Conservation (phyloP, 2,888 invertebrate genomes). For the Drosophila yooni region DNA sequence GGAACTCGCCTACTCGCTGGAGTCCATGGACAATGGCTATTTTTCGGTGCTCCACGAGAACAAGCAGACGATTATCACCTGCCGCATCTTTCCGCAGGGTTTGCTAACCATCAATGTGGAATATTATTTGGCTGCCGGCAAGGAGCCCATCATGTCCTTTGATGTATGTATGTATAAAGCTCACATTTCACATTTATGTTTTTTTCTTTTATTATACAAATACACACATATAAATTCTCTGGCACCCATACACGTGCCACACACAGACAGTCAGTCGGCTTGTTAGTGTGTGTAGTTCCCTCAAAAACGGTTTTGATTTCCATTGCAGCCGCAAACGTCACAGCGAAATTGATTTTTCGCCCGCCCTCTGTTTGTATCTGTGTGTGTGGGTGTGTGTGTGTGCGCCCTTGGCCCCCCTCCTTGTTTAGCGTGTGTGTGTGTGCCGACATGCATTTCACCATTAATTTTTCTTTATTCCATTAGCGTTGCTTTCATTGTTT, state of each 20-base stretch:
- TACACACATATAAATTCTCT: conserved; percentile 19
- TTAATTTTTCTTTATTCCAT: conserved; percentile 17
- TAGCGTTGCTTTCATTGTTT: conserved; percentile 31
- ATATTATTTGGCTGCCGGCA: conserved; percentile 91
- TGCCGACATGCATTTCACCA: conserved; percentile 51
- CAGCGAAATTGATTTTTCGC: conserved; percentile 69
- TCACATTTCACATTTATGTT: conserved; percentile 10
- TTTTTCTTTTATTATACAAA: not conserved
- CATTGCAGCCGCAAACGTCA: conserved; percentile 26
- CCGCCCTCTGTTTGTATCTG: conserved; percentile 2
- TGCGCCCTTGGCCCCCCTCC: conserved; percentile 8
- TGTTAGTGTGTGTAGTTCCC: conserved; percentile 7
- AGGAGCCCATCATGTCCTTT: conserved; percentile 90
- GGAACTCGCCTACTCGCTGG: conserved; percentile 88
- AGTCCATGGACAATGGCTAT: conserved; percentile 89
- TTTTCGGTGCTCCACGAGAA: conserved; percentile 90
- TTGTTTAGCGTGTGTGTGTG: conserved; percentile 36
- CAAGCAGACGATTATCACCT: conserved; percentile 89
- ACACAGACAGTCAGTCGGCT: conserved; percentile 15
- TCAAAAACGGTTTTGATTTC: conserved; percentile 36
- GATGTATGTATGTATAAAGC: conserved; percentile 87
- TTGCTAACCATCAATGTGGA: conserved; percentile 93
- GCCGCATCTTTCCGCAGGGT: conserved; percentile 89
- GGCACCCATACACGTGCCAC: conserved; percentile 54
- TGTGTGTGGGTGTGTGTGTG: conserved; percentile 16